Evolutionary conservation across 1,140 invertebrate species (phyloP), one percentile per base, ranked within the genome.

Genomic region (Pteromalus puparum): DNA sequence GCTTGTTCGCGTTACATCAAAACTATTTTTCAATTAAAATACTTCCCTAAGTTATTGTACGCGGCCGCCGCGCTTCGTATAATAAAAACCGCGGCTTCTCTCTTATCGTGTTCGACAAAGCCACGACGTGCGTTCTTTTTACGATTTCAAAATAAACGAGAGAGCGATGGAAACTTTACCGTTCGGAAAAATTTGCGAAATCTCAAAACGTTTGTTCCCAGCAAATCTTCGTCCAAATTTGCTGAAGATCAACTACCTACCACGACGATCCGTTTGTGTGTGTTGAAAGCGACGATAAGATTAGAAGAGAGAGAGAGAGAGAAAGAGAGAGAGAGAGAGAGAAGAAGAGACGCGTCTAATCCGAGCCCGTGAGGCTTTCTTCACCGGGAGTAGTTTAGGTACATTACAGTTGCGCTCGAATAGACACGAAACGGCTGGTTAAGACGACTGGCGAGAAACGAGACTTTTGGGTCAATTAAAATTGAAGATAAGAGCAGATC

Each of bases 381-480:
- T n/a, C 53, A 61, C 53, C 10, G 30, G 30, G 38, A 42, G 53
- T 3, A 21, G 18, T 21, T 61, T 61, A n/a, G 53, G 21, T 61
- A n/a, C 18, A n/a, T 61, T 61, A 61, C 6, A 61, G 21, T 61
- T n/a, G 53, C 48, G 48, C 53, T 53, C 18, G 13, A 53, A 6
- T 18, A 18, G 18, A 18, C 15, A 9, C 67, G 26, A 70, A 28
- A 28, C 15, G 24, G 67, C 67, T 70, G 26, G 67, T 70, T 70
- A 13, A 70, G 67, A 15, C 13, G 24, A 70, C 28, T 28, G 67
- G 1, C 21, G 67, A 15, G 28, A 70, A 70, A 34, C 73, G 4
- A 42, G 73, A 74, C 73, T 74, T 74, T 30, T 34, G 73, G 73
- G 73, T 74, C 18, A 74, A 74, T 74, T 74, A 74, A 42, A 74